These are phyloP conservation scores for Dipodomys ordii DNA, from an alignment of 2,113 vertebrate genomes.

Conservation along the genomic window DNA sequence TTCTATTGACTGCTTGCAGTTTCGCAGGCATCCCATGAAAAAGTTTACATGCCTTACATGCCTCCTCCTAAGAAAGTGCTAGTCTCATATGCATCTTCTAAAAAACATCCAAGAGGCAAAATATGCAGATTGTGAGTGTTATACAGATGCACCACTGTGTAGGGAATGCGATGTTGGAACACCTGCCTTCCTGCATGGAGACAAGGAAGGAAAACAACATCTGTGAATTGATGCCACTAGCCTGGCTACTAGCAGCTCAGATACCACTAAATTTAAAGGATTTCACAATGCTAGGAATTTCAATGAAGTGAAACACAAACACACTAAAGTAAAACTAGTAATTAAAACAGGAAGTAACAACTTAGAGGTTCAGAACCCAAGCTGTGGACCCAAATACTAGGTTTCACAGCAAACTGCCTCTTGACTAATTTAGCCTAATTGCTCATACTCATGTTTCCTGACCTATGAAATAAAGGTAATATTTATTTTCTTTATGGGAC, in stretches of 20 bases:
- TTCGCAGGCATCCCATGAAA: neutral
- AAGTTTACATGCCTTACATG: neutral
- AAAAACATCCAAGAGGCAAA: constrained; percentile 36
- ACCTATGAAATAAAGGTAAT: neutral
- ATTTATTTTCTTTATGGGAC: neutral
- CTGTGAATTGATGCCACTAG: neutral
- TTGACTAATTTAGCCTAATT: neutral
- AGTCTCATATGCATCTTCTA: neutral
- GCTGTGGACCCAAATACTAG: neutral
- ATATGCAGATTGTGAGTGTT: neutral
- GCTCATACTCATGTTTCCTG: neutral
- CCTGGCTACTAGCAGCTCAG: neutral
- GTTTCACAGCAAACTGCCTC: neutral
- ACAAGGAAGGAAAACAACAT: constrained; percentile 13
- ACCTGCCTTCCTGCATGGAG: neutral
- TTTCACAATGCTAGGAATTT: neutral
- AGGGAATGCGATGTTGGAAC: constrained; percentile 8
- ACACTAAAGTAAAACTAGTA: constrained; percentile 10
- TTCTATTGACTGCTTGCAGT: neutral
- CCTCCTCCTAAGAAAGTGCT: constrained; percentile 24
- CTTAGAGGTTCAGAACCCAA: neutral
- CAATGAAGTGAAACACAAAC: constrained; percentile 29
- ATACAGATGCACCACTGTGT: neutral
- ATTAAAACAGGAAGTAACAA: constrained; percentile 2
- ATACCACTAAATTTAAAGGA: neutral